A percentile compares a stretch with the other conserved stretches of the same genome.
phyloP scores from a whole-genome alignment of 37 sponge, comb jelly and placozoan species.

The Chondrilla cf. caribensis region DNA sequence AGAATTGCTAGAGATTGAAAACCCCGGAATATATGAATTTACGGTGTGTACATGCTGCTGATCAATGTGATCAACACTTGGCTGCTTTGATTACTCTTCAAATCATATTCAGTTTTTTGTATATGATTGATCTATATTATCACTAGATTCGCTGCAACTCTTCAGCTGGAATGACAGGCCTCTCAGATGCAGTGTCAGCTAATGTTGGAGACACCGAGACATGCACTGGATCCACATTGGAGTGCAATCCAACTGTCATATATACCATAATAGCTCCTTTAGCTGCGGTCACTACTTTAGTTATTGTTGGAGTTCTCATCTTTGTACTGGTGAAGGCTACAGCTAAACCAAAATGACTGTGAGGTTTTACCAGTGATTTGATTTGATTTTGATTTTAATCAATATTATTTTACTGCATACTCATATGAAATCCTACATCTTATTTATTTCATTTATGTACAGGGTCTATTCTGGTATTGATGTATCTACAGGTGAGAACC shows the following conservation, averaged over 20 bases:
- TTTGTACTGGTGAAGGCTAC: background rate
- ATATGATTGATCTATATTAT: background rate
- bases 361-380: too few species aligned
- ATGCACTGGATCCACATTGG: background rate
- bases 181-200: background rate
- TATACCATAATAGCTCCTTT: conserved; percentile 9
- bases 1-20: background rate
- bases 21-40: conserved; percentile 5
- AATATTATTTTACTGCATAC: too few species aligned
- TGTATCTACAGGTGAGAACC: too few species aligned
- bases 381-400: too few species aligned
- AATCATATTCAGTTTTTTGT: too few species aligned
- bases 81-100: too few species aligned
- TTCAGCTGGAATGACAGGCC: background rate
- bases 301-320: background rate
- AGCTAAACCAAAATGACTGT: too few species aligned
- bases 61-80: too few species aligned
- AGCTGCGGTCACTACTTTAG: background rate
- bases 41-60: background rate
- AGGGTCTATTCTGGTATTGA: too few species aligned
- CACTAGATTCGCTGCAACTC: conserved; percentile 4
- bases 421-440: too few species aligned
- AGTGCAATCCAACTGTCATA: conserved; percentile 14
- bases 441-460: too few species aligned
- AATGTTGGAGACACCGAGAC: background rate